A percentile compares a stretch with the other conserved stretches of the same genome.
Conservation (phyloP, 2,113 vertebrate genomes). For the Phylloscopus trochiloides region DNA sequence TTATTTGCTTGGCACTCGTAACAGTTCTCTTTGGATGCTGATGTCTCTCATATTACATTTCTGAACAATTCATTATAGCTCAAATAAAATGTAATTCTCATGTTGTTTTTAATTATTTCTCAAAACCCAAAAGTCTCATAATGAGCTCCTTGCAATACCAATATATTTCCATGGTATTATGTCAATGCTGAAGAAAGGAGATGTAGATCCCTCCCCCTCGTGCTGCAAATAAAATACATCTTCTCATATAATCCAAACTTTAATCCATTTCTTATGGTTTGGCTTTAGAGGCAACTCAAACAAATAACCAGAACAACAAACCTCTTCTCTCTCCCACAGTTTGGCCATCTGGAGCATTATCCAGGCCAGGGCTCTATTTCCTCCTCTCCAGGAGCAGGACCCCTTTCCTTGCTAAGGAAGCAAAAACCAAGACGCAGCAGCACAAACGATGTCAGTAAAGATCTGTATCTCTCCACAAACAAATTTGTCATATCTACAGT, state of each 20-base stretch:
- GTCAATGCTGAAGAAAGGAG: constrained; percentile 1
- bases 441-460: background rate
- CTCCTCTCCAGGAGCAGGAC: constrained; percentile 1
- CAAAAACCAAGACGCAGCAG: background rate
- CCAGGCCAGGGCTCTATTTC: constrained; percentile 28
- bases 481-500: accelerated
- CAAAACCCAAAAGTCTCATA: constrained; percentile 39
- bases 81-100: constrained; percentile 46
- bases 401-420: background rate
- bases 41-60: constrained; percentile 30
- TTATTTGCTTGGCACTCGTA: background rate
- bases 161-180: constrained; percentile 2
- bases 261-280: constrained; percentile 47
- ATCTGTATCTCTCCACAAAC: background rate
- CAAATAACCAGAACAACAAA: constrained; percentile 41
- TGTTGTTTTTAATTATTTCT: constrained; percentile 63
- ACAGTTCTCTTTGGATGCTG: constrained; percentile 34
- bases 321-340: constrained; percentile 9
- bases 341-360: constrained; percentile 46
- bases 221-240: constrained; percentile 40
- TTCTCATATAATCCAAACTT: constrained; percentile 48
- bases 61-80: constrained; percentile 31
- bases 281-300: constrained; percentile 27
- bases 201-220: background rate
- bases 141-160: constrained; percentile 13